phyloP scores from a whole-genome alignment of 1,140 invertebrate genomes.

The Lethocerus indicus region DNA sequence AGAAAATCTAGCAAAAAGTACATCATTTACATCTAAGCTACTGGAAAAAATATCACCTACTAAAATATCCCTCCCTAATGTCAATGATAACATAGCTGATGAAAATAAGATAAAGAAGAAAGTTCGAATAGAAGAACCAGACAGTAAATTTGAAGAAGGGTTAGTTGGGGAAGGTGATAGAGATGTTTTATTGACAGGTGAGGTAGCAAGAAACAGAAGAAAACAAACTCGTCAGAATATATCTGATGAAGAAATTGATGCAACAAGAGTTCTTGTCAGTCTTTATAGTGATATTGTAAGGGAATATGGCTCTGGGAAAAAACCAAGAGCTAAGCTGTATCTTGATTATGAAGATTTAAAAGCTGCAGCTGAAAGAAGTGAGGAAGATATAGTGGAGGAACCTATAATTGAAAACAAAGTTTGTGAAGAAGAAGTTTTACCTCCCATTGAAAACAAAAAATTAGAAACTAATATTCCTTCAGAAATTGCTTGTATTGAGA shows the following conservation, averaged over 20 bases:
- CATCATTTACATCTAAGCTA: too few species aligned
- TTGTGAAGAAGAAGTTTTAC: too few species aligned
- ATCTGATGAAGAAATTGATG: constrained; percentile 1
- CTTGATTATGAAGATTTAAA: constrained; percentile 43
- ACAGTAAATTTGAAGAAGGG: constrained; percentile 5
- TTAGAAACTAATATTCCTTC: too few species aligned
- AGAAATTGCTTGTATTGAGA: not conserved
- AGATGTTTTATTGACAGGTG: constrained; percentile 13
- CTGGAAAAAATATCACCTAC: too few species aligned
- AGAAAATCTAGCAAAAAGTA: too few species aligned
- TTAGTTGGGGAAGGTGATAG: constrained; percentile 9
- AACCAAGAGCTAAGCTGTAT: constrained; percentile 32
- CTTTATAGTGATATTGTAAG: constrained; percentile 65
- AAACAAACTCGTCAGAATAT: not conserved
- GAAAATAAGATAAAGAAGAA: too few species aligned
- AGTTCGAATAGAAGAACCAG: constrained; percentile 19
- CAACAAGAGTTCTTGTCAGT: constrained; percentile 47
- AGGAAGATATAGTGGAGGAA: too few species aligned
- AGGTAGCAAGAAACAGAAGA: constrained; percentile 15
- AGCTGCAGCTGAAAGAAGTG: constrained; percentile 29
- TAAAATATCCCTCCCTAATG: too few species aligned
- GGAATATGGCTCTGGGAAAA: constrained; percentile 38
- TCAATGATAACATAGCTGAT: too few species aligned
- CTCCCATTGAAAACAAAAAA: too few species aligned
- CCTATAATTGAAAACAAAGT: too few species aligned